Base-by-base conservation (phyloP, 2,888 invertebrate species). In the Xestobium rufovillosum region DNA sequence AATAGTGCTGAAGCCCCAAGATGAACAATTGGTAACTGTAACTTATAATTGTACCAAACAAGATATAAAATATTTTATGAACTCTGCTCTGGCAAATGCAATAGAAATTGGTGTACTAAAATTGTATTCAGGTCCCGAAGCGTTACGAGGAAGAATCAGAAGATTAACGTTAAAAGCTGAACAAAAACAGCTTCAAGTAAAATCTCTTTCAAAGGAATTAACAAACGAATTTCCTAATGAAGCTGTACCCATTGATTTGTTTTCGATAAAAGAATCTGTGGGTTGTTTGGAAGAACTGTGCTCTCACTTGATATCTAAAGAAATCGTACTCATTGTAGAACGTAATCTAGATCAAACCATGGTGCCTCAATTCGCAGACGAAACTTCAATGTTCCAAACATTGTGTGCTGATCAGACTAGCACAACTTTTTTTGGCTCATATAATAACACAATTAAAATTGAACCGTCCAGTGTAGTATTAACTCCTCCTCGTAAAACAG, bases 261-360 rank as follows among this genome's bases (percentile, higher is more conserved):
- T 42, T 9, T 42, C 43, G 23, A 56, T 61, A 38, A 59, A 51
- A 31, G 66, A 66, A 47, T 48, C 47, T 3, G 39, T 53, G 1
- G 43, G 39, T 9, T 44, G 53, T n/a, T 33, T 60, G 14, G 51
- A 56, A 27, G 56, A 59, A 10, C 38, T 59, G 38, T 40, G 54
- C 47, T 52, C 57, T 37, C 49, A 52, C 9, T 46, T 65, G 8
- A 48, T 44, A 11, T 45, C 41, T 4, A 53, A 56, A 14, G 64
- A 66, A 48, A 51, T 66, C 16, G 47, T 52, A n/a, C 25, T 66
- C 13, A 63, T 60, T 2, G 36, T 66, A 3, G 66, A 66, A 44
- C 58, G 56, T 35, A 60, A 65, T 45, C 47, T 54, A 8, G 61
- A 65, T 28, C 44, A 50, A 25, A 63, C 63, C 1, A 39, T 64